phyloP scores from a whole-genome alignment of 2,888 invertebrate species.

The Autographa pulchrina region DNA sequence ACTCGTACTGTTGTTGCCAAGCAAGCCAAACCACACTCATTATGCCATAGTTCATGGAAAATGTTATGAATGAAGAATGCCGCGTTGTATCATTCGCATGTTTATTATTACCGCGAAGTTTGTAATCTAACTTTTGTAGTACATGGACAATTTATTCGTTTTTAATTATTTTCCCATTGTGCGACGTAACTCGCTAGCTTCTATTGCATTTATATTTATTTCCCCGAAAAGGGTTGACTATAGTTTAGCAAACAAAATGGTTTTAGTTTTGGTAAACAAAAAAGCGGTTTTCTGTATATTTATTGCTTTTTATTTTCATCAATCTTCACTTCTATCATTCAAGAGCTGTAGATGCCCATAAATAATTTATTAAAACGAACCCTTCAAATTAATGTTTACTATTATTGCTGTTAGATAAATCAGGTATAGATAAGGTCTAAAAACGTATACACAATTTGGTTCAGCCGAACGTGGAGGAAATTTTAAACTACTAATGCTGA shows the following conservation, averaged over 20 bases:
- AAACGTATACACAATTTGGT: too few species aligned
- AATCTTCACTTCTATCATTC: not conserved
- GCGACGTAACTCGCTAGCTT: too few species aligned
- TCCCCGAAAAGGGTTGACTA: too few species aligned
- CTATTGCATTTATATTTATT: too few species aligned
- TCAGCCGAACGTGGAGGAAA: too few species aligned
- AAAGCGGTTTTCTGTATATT: not conserved
- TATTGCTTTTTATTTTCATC: not conserved
- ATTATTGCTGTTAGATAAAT: not conserved
- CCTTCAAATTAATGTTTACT: not conserved
- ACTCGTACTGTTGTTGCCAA: slow-evolving; percentile 10
- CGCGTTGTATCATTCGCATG: not conserved
- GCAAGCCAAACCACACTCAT: not conserved
- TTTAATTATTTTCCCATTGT: not conserved
- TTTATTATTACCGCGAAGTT: not conserved
- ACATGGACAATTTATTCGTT: not conserved
- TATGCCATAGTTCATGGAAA: not conserved
- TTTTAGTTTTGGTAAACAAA: not conserved
- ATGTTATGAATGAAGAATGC: not conserved
- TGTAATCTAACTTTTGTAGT: not conserved
- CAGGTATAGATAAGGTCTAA: too few species aligned
- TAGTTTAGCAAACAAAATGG: not conserved
- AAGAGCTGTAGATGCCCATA: not conserved
- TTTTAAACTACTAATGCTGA: too few species aligned
- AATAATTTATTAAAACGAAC: not conserved